Percentiles rank a stretch among this genome's conserved stretches.
These are phyloP conservation scores for Hesperia comma DNA, from an alignment of 2,888 invertebrate genomes.

Conservation along the genomic window DNA sequence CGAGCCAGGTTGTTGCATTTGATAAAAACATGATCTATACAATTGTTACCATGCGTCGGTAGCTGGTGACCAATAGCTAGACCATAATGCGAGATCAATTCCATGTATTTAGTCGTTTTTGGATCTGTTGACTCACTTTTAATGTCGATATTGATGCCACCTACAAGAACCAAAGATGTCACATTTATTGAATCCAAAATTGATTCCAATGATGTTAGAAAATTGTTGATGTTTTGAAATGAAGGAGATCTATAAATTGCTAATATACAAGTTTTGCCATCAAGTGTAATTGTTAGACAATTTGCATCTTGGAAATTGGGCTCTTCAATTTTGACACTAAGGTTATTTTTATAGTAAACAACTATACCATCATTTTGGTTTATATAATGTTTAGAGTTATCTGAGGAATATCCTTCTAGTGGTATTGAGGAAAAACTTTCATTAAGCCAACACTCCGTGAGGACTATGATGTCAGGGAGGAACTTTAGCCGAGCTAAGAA, in stretches of 20 bases:
- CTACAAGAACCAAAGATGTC: neutral
- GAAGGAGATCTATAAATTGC: too few species aligned
- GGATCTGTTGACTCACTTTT: neutral
- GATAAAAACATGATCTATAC: neutral
- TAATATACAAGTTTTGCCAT: too few species aligned
- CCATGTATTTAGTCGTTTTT: neutral
- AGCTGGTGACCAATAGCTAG: neutral
- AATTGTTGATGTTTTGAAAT: too few species aligned
- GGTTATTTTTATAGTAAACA: neutral
- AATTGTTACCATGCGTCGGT: neutral
- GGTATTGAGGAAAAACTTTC: too few species aligned
- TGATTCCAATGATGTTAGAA: too few species aligned
- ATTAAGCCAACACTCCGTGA: too few species aligned
- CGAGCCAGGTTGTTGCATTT: neutral
- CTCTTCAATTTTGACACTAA: neutral
- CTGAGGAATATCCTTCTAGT: too few species aligned
- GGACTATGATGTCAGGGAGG: too few species aligned
- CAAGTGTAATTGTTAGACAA: neutral
- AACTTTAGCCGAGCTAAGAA: too few species aligned
- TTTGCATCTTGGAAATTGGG: neutral
- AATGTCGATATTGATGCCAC: neutral
- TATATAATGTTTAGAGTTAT: too few species aligned
- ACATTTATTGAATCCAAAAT: neutral
- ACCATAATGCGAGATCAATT: neutral
- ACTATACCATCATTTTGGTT: neutral